These are phyloP conservation scores for Fragum whitleyi DNA, from an alignment of 2,888 invertebrate species.

Conservation along the genomic window DNA sequence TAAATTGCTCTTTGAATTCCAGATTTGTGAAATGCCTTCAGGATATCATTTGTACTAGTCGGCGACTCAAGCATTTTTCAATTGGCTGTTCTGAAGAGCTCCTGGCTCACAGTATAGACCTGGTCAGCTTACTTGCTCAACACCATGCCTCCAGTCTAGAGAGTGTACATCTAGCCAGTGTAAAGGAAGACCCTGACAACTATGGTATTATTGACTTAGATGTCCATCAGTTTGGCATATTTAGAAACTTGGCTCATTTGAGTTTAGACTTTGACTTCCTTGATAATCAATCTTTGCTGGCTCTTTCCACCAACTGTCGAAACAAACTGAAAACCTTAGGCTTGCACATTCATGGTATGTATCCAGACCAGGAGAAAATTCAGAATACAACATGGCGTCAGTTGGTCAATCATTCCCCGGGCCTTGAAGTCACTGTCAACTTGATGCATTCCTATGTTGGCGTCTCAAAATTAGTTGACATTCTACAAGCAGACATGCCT, in stretches of 20 bases:
- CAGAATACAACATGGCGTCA: slow-evolving; percentile 89
- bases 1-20: slow-evolving; percentile 3
- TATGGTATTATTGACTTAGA: slow-evolving; percentile 88
- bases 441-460: slow-evolving; percentile 90
- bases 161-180: slow-evolving; percentile 89
- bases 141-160: slow-evolving; percentile 88
- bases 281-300: slow-evolving; percentile 78
- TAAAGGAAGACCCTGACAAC: slow-evolving; percentile 90
- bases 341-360: slow-evolving; percentile 90
- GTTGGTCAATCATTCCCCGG: slow-evolving; percentile 87
- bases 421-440: slow-evolving; percentile 88
- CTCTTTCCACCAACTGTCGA: slow-evolving; percentile 71
- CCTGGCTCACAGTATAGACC: slow-evolving; percentile 85
- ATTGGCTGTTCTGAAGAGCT: slow-evolving; percentile 87
- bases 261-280: slow-evolving; percentile 86
- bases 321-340: slow-evolving; percentile 86
- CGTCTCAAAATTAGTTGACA: slow-evolving; percentile 88
- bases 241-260: slow-evolving; percentile 88
- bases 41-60: slow-evolving; percentile 86
- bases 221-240: slow-evolving; percentile 87
- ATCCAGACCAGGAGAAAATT: slow-evolving; percentile 88
- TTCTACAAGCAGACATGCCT: slow-evolving; percentile 90
- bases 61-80: slow-evolving; percentile 86
- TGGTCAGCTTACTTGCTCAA: slow-evolving; percentile 85
- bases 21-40: slow-evolving; percentile 84